Conservation (phyloP, 2,113 vertebrate species). For the Sander vitreus region DNA sequence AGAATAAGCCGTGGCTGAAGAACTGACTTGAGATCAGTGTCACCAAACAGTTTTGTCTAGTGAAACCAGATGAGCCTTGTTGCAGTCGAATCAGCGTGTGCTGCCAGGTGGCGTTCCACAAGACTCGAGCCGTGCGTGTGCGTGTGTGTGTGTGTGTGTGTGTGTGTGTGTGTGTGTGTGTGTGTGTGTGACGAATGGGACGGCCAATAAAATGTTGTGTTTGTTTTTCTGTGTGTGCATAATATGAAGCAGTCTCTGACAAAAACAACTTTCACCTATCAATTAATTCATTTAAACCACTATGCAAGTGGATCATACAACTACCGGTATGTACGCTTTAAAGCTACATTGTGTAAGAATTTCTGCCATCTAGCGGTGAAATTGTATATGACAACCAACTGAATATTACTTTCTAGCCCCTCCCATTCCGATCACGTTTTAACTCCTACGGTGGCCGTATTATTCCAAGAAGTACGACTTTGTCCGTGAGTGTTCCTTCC, state of each 20-base stretch:
- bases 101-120: constrained; percentile 59
- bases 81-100: constrained; percentile 12
- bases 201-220: constrained; percentile 10
- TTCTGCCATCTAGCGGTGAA: no score
- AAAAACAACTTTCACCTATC: constrained; percentile 5
- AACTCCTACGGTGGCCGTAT: no score
- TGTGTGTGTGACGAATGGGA: constrained; percentile 42
- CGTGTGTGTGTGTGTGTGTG: constrained; percentile 15
- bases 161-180: constrained; percentile 36
- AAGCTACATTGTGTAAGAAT: not conserved
- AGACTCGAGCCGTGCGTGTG: constrained; percentile 22
- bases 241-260: constrained; percentile 17
- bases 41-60: constrained; percentile 9
- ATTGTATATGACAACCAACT: no score
- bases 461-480: no score
- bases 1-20: not conserved
- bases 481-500: no score
- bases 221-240: constrained; percentile 38
- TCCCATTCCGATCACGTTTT: no score
- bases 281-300: not conserved
- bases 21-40: constrained; percentile 37
- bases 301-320: not conserved
- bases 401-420: no score
- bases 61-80: constrained; percentile 56
- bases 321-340: not conserved